Conservation (phyloP, 1,140 invertebrate species). For the Pemphigus obesinymphae region DNA sequence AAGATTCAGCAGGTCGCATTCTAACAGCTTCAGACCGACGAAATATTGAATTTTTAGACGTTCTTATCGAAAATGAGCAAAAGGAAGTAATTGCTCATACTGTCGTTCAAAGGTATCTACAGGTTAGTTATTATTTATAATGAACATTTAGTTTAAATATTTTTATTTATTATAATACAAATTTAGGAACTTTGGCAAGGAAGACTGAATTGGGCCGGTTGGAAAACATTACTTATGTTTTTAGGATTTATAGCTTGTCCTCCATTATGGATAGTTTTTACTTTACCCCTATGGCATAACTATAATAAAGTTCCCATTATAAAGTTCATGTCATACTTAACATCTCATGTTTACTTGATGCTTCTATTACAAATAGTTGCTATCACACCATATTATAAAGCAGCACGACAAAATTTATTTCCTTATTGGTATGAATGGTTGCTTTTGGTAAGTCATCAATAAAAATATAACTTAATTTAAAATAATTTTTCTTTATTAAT, state of each 20-base stretch:
- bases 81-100: conserved; percentile 92
- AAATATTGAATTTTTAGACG: conserved; percentile 92
- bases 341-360: conserved; percentile 97
- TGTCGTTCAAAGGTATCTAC: conserved; percentile 80
- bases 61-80: conserved; percentile 97
- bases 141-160: background rate
- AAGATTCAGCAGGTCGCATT: conserved; percentile 86
- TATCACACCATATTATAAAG: conserved; percentile 81
- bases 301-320: conserved; percentile 96
- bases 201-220: conserved; percentile 88
- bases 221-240: conserved; percentile 90
- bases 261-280: conserved; percentile 93
- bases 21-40: conserved; percentile 85
- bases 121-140: conserved; percentile 56
- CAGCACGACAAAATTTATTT: conserved; percentile 66
- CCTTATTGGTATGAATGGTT: conserved; percentile 85
- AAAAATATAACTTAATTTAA: conserved; percentile 48
- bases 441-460: conserved; percentile 58
- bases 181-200: conserved; percentile 92
- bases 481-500: background rate
- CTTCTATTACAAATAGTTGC: conserved; percentile 84
- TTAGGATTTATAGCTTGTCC: conserved; percentile 87
- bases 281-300: conserved; percentile 88
- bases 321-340: conserved; percentile 98
- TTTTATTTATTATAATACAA: background rate